Conservation (phyloP, 1,140 invertebrate species). For the Capitella teleta region DNA sequence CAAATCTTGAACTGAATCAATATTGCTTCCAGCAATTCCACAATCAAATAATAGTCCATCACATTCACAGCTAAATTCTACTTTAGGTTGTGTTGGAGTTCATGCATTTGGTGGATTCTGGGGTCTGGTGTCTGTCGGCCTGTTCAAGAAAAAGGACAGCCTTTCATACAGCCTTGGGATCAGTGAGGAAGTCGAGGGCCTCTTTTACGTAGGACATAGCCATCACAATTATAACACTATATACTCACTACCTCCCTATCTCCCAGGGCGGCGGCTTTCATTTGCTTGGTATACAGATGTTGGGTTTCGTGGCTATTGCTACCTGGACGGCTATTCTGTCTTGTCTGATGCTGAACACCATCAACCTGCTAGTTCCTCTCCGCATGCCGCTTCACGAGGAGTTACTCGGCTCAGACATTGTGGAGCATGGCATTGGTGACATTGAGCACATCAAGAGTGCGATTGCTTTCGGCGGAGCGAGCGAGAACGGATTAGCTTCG, state of each 20-base stretch:
- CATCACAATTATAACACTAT: background rate
- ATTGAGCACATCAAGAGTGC: no score
- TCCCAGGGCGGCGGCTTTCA: background rate
- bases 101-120: slow-evolving; percentile 35
- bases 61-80: background rate
- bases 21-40: no score
- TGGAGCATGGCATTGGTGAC: no score
- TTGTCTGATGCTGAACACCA: no score
- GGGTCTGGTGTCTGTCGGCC: slow-evolving; percentile 36
- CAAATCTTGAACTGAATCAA: no score
- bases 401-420: no score
- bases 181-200: background rate
- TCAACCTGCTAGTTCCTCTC: no score
- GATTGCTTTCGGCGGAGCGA: no score
- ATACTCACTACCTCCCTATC: background rate
- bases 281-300: background rate
- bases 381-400: no score
- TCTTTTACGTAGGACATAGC: slow-evolving; percentile 2
- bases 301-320: background rate
- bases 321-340: slow-evolving; percentile 4
- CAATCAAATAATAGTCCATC: background rate
- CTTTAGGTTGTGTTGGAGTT: slow-evolving; percentile 24
- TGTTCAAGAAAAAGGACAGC: slow-evolving; percentile 29
- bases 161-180: background rate
- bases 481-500: no score